These are phyloP conservation scores for Caenorhabditis uteleia DNA, from an alignment of 2,888 invertebrate genomes.

Conservation along the genomic window DNA sequence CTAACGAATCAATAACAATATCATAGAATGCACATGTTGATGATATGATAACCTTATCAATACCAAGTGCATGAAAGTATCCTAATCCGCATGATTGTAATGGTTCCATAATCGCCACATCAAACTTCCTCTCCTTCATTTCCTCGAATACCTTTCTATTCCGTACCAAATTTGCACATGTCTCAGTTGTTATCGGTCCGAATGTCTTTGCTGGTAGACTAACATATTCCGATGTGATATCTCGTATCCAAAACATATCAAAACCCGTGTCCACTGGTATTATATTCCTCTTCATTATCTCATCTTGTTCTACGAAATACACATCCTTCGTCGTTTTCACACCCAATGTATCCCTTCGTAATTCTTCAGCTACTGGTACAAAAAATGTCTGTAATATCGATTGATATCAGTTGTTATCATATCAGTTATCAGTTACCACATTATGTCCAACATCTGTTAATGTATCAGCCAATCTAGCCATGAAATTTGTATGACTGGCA, in stretches of 20 bases:
- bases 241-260: constrained; percentile 16
- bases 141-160: constrained; percentile 3
- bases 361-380: constrained; percentile 14
- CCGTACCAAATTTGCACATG: constrained; percentile 11
- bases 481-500: constrained; percentile 42
- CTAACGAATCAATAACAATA: constrained; percentile 7
- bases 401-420: no score
- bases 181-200: constrained; percentile 1
- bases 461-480: constrained; percentile 40
- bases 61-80: constrained; percentile 6
- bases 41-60: constrained; percentile 8
- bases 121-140: constrained; percentile 6
- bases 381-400: constrained; percentile 26
- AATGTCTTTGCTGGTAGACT: no score
- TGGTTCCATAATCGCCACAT: constrained; percentile 11
- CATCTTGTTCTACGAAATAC: constrained; percentile 12
- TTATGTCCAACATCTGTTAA: constrained; percentile 38
- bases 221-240: not conserved
- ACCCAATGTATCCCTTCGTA: constrained; percentile 1
- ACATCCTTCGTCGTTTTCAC: constrained; percentile 24
- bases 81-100: constrained; percentile 15
- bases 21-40: constrained; percentile 13
- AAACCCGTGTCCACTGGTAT: constrained; percentile 7
- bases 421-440: no score
- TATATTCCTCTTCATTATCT: constrained; percentile 2